Evolutionary conservation across 2,113 vertebrate genomes (phyloP).

Genomic region (Kryptolebias marmoratus): DNA sequence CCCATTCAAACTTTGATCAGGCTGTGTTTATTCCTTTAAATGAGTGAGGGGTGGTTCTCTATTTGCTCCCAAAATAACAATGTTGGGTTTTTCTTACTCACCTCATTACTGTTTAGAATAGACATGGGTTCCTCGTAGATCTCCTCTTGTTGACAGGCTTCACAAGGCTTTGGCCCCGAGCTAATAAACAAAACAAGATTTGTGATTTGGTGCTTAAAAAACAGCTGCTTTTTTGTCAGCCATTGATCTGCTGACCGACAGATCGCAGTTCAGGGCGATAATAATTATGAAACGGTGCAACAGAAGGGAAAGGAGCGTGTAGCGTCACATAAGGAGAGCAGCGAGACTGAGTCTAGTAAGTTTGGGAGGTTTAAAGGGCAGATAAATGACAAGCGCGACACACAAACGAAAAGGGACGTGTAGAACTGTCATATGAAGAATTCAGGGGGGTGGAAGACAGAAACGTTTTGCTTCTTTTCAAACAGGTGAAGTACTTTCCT

Average conservation of each 20-base stretch:
- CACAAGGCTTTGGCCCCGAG: slow-evolving; percentile 89
- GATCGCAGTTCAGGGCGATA: slow-evolving; percentile 7
- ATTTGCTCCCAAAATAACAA: background rate
- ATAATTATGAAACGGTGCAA: slow-evolving; percentile 10
- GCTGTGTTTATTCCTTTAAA: background rate
- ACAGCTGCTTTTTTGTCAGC: background rate
- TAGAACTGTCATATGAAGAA: background rate
- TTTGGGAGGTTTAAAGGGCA: background rate
- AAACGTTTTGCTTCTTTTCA: background rate
- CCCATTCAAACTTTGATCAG: background rate
- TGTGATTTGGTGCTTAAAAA: slow-evolving; percentile 9
- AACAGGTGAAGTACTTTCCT: background rate
- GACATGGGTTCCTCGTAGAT: slow-evolving; percentile 91
- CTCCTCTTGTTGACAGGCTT: slow-evolving; percentile 89
- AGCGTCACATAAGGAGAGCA: background rate
- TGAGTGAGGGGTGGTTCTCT: background rate
- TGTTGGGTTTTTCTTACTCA: slow-evolving; percentile 28
- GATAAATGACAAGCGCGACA: slow-evolving; percentile 4
- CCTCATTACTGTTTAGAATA: slow-evolving; percentile 82
- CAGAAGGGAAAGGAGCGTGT: background rate
- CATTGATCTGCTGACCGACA: slow-evolving; percentile 1
- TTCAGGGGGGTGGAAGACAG: background rate
- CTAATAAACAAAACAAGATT: slow-evolving; percentile 71
- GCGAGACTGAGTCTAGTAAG: background rate
- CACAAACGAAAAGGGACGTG: background rate